Evolutionary conservation across 2,888 invertebrate species (phyloP).

Genomic region (Achlya flavicornis): DNA sequence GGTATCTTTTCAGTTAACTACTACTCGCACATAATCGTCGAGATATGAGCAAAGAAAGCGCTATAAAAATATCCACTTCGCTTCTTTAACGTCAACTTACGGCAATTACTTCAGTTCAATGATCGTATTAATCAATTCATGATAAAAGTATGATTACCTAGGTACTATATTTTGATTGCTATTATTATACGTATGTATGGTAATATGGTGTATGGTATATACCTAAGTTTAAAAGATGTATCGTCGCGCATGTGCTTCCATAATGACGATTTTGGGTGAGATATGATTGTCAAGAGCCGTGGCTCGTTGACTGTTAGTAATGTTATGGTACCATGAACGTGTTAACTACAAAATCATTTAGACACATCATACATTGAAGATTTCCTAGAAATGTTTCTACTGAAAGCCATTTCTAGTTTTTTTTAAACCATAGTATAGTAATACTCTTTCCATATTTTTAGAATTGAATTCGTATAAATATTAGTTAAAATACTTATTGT

Average conservation of each 20-base stretch:
- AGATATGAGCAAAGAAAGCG: not conserved
- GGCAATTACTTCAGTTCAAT: not conserved
- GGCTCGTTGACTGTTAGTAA: not conserved
- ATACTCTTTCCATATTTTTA: no score
- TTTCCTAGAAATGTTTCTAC: not conserved
- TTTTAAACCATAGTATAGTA: no score
- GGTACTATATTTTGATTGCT: no score
- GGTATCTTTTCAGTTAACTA: not conserved
- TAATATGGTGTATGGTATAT: no score
- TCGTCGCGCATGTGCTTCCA: conserved; percentile 38
- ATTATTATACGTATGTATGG: no score
- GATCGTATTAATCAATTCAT: not conserved
- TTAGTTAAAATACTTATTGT: no score
- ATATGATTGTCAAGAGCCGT: conserved; percentile 7
- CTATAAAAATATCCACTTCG: not conserved
- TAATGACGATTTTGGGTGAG: conserved; percentile 36
- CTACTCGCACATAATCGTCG: not conserved
- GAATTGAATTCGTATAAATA: no score
- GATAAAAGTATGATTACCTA: no score
- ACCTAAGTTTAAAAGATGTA: not conserved
- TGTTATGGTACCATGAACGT: conserved; percentile 1
- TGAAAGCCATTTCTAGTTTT: no score
- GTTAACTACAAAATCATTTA: not conserved
- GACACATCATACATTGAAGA: no score
- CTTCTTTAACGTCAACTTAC: not conserved